phyloP scores from a whole-genome alignment of 2,888 invertebrate species.

The Mythimna albipuncta region DNA sequence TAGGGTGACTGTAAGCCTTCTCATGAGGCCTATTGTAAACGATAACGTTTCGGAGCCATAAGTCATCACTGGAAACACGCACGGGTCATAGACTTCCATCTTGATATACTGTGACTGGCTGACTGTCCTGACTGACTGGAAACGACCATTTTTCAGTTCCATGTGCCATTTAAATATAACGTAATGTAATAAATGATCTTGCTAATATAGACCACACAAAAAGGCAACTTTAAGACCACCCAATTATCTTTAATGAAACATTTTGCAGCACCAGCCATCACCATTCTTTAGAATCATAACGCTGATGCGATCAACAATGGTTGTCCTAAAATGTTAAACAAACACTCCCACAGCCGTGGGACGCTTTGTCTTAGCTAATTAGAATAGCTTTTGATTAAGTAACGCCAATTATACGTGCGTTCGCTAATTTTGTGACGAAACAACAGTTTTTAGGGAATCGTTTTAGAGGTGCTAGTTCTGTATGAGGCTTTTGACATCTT shows the following conservation, averaged over 20 bases:
- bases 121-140: too few species aligned
- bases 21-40: too few species aligned
- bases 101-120: too few species aligned
- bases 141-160: too few species aligned
- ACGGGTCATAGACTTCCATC: too few species aligned
- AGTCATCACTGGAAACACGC: too few species aligned
- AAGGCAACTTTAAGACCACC: conserved; percentile 5
- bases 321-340: conserved; percentile 47
- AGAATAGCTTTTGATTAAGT: conserved; percentile 53
- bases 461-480: not conserved
- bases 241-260: conserved; percentile 37
- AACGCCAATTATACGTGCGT: conserved; percentile 36
- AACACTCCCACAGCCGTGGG: conserved; percentile 61
- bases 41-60: too few species aligned
- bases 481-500: not conserved
- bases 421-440: conserved; percentile 46
- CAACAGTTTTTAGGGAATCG: conserved; percentile 15
- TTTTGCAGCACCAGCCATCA: conserved; percentile 20
- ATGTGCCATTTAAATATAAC: too few species aligned
- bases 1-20: too few species aligned
- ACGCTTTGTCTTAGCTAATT: conserved; percentile 56
- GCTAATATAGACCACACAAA: conserved; percentile 7
- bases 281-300: conserved; percentile 46
- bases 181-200: not conserved
- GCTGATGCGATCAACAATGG: conserved; percentile 44